These are phyloP conservation scores for Omphaloscelis lunosa DNA, from an alignment of 2,888 invertebrate species.

Conservation along the genomic window DNA sequence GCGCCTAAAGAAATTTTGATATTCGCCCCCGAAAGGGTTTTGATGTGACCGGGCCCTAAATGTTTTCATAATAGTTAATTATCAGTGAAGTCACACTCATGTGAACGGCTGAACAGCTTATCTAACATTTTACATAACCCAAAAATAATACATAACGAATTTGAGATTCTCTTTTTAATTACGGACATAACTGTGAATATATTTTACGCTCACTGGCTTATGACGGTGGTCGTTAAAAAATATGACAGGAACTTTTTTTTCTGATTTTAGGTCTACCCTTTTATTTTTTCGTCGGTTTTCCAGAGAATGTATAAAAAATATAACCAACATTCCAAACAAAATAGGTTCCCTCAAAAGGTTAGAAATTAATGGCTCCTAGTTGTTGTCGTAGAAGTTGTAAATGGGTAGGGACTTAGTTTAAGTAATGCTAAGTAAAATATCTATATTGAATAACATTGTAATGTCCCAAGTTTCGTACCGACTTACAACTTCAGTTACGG, in stretches of 20 bases:
- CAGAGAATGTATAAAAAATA: not conserved
- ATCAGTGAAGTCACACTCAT: not conserved
- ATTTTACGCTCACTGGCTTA: slow-evolving; percentile 42
- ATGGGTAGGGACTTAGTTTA: slow-evolving; percentile 20
- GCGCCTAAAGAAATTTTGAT: too few relatives aligned
- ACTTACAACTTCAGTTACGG: slow-evolving; percentile 8
- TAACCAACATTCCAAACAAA: not conserved
- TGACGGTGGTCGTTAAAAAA: slow-evolving; percentile 32
- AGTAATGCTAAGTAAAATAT: slow-evolving; percentile 32
- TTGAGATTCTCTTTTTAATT: slow-evolving; percentile 29
- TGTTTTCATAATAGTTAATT: not conserved
- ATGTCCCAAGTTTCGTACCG: slow-evolving; percentile 26
- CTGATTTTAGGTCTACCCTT: not conserved
- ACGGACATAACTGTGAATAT: slow-evolving; percentile 35
- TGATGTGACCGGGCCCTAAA: not conserved
- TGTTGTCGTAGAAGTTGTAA: slow-evolving; percentile 7
- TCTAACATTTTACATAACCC: slow-evolving; percentile 26
- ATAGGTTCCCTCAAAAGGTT: not conserved
- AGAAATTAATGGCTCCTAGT: not conserved
- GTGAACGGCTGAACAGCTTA: not conserved
- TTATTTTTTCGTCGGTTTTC: not conserved
- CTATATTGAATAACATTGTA: slow-evolving; percentile 24
- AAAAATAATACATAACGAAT: slow-evolving; percentile 7
- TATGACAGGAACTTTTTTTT: slow-evolving; percentile 2
- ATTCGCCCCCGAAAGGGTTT: not conserved